Conservation (phyloP, 2,113 vertebrate genomes). For the Pimephales promelas region DNA sequence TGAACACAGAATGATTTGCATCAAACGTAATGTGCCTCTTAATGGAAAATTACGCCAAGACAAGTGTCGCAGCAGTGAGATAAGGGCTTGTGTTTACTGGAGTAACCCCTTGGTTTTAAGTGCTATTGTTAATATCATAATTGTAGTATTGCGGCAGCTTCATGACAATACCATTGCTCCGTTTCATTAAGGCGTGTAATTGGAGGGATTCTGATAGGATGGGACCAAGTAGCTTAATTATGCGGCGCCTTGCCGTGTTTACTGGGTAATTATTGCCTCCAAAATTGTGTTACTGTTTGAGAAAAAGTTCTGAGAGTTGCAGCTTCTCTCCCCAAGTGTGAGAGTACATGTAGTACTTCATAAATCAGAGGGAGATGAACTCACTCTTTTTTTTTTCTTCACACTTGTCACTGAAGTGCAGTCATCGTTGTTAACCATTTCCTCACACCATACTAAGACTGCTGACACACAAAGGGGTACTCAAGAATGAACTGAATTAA, state of each 20-base stretch:
- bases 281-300: constrained; percentile 75
- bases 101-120: constrained; percentile 81
- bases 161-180: constrained; percentile 74
- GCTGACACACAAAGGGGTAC: constrained; percentile 45
- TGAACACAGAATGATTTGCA: constrained; percentile 70
- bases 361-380: constrained; percentile 62
- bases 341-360: constrained; percentile 61
- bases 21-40: constrained; percentile 70
- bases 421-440: constrained; percentile 55
- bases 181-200: constrained; percentile 85
- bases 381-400: constrained; percentile 56
- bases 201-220: constrained; percentile 82
- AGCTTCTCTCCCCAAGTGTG: constrained; percentile 62
- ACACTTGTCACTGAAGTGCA: constrained; percentile 60
- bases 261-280: constrained; percentile 78
- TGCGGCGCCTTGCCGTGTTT: constrained; percentile 74
- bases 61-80: constrained; percentile 74
- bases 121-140: constrained; percentile 82
- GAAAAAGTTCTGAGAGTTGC: constrained; percentile 71
- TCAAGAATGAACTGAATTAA: constrained; percentile 50
- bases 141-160: constrained; percentile 77
- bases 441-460: constrained; percentile 25
- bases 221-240: constrained; percentile 83
- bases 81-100: constrained; percentile 77
- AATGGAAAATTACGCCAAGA: constrained; percentile 71